These are phyloP conservation scores for Leptopilina myrica DNA, from an alignment of 2,888 invertebrate species.

Conservation along the genomic window DNA sequence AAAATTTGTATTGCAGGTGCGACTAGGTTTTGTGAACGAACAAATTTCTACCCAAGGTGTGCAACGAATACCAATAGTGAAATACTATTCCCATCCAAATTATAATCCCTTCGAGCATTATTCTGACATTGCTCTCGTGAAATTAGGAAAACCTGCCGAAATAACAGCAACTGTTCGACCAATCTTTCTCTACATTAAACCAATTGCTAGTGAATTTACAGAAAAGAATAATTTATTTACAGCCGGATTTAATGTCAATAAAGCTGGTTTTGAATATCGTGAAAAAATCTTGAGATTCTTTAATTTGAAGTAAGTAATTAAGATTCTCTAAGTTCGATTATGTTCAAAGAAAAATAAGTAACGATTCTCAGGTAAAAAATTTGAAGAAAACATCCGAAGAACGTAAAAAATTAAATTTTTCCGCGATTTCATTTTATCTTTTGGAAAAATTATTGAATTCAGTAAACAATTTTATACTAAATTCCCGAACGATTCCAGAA, in stretches of 20 bases:
- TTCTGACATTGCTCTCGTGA: conserved; percentile 69
- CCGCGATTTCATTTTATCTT: no score
- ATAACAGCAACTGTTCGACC: conserved; percentile 62
- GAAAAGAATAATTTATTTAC: conserved; percentile 60
- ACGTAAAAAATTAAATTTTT: no score
- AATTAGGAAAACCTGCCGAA: conserved; percentile 56
- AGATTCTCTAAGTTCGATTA: background rate
- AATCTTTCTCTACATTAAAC: conserved; percentile 66
- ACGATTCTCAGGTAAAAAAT: background rate
- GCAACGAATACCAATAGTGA: conserved; percentile 62
- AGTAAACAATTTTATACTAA: no score
- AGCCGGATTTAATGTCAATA: conserved; percentile 68
- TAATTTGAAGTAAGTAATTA: conserved; percentile 60
- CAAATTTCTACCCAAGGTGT: conserved; percentile 44
- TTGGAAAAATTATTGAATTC: no score
- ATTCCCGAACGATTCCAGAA: no score
- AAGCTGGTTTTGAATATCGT: conserved; percentile 51
- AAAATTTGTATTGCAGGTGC: conserved; percentile 58
- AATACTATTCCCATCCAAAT: conserved; percentile 63
- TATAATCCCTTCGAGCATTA: conserved; percentile 64
- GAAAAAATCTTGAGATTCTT: conserved; percentile 63
- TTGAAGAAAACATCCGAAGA: background rate
- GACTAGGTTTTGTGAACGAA: conserved; percentile 65
- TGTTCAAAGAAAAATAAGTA: background rate
- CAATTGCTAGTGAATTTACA: conserved; percentile 49